phyloP scores from a whole-genome alignment of 2,113 vertebrate genomes.

The Larimichthys crocea region DNA sequence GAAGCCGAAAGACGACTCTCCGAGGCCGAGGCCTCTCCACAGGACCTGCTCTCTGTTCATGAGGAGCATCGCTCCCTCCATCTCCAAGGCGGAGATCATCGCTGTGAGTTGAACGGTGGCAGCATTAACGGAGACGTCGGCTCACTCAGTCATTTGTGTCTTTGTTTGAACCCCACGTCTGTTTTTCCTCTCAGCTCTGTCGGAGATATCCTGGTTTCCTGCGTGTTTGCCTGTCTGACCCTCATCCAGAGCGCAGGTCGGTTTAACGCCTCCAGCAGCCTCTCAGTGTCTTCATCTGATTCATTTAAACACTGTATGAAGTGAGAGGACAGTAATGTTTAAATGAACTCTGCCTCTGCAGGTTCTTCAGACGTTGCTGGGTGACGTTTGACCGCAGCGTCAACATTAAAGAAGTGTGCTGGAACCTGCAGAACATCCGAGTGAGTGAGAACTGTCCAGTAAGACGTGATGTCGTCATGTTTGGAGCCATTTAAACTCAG shows the following conservation, averaged over 20 bases:
- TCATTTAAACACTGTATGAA: not conserved
- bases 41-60: constrained; percentile 94
- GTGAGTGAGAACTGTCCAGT: constrained; percentile 74
- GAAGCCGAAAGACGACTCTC: constrained; percentile 85
- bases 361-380: constrained; percentile 94
- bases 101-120: constrained; percentile 84
- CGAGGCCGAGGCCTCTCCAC: constrained; percentile 90
- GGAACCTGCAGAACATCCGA: constrained; percentile 94
- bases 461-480: no score
- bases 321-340: not conserved
- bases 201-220: constrained; percentile 92
- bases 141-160: not conserved
- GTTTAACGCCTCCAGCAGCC: not conserved
- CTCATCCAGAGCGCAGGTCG: constrained; percentile 92
- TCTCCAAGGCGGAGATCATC: constrained; percentile 92
- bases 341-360: constrained; percentile 53
- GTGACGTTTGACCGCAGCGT: constrained; percentile 93
- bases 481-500: not conserved
- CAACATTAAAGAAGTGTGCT: constrained; percentile 95
- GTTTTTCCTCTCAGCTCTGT: constrained; percentile 83
- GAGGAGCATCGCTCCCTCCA: constrained; percentile 92
- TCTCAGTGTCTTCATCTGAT: not conserved
- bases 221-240: constrained; percentile 92
- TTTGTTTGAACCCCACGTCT: not conserved
- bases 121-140: not conserved